Percentiles rank a stretch among this genome's conserved stretches.
phyloP scores from a whole-genome alignment of 2,113 vertebrate genomes.

The Speoplatyrhinus poulsoni region DNA sequence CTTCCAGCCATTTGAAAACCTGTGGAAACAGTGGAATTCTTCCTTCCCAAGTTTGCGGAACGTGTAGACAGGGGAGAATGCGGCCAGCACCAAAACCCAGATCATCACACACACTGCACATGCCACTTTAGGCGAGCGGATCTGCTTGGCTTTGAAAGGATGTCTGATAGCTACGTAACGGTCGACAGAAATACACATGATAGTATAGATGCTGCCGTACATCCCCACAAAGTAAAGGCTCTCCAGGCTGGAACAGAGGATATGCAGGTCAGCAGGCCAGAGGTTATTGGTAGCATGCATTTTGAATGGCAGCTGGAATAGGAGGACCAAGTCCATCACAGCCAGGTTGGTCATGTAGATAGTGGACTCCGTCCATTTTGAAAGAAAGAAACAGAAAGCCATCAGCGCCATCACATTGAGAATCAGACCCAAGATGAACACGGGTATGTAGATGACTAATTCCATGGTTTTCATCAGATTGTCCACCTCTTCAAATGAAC shows the following conservation, averaged over 20 bases:
- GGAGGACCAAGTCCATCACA: conserved; percentile 82
- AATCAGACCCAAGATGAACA: conserved; percentile 78
- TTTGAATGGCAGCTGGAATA: conserved; percentile 85
- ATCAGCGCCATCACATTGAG: conserved; percentile 80
- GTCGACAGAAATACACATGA: conserved; percentile 85
- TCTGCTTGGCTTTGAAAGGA: conserved; percentile 72
- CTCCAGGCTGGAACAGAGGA: conserved; percentile 79
- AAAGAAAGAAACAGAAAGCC: conserved; percentile 77
- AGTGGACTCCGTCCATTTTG: conserved; percentile 78
- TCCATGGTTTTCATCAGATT: conserved; percentile 59
- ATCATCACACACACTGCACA: conserved; percentile 69
- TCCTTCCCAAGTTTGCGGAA: conserved; percentile 15
- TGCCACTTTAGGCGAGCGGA: conserved; percentile 77
- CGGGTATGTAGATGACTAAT: conserved; percentile 81
- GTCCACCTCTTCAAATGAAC: conserved; percentile 57
- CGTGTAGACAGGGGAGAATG: conserved; percentile 64
- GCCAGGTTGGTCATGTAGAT: conserved; percentile 90
- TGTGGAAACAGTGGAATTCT: conserved; percentile 78
- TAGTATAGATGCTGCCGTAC: conserved; percentile 88
- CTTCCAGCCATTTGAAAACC: conserved; percentile 80
- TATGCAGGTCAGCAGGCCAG: accelerated
- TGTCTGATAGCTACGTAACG: conserved; percentile 84
- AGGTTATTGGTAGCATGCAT: conserved; percentile 64
- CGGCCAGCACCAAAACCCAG: conserved; percentile 75
- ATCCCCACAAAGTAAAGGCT: conserved; percentile 85